These are phyloP conservation scores for Lypha dubia DNA, from an alignment of 2,888 invertebrate species.

Conservation along the genomic window DNA sequence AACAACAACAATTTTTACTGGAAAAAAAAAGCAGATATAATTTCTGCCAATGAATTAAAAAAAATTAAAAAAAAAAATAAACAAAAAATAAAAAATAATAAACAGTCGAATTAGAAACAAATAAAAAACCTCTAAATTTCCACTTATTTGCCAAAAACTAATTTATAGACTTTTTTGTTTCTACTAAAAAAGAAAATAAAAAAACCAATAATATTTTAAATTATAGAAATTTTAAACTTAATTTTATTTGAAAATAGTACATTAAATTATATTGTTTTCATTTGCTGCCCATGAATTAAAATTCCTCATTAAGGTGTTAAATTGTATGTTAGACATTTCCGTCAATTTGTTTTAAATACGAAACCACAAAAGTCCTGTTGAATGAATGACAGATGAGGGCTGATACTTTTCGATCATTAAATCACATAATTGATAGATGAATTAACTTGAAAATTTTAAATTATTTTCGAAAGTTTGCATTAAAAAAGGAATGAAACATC, in stretches of 20 bases:
- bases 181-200: conserved; percentile 4
- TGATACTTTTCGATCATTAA: not conserved
- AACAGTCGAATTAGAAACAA: conserved; percentile 27
- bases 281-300: conserved; percentile 48
- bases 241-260: conserved; percentile 3
- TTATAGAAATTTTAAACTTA: conserved; percentile 23
- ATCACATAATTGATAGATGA: too few relatives aligned
- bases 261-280: not conserved
- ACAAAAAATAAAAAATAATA: conserved; percentile 28
- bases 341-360: not conserved
- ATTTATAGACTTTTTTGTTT: conserved; percentile 10
- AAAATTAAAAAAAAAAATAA: conserved; percentile 37
- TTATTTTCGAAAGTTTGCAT: too few relatives aligned
- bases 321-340: conserved; percentile 47
- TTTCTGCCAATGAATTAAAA: conserved; percentile 28
- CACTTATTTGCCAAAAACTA: conserved; percentile 31
- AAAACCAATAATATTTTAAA: not conserved
- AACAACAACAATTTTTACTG: not conserved
- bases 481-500: too few relatives aligned
- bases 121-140: conserved; percentile 15
- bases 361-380: not conserved
- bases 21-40: not conserved
- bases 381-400: not conserved
- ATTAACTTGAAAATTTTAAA: too few relatives aligned
- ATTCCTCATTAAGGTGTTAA: conserved; percentile 59